Evolutionary conservation across 1,140 invertebrate genomes (phyloP), one percentile per base, ranked within the genome.

Genomic region (Drosophila truncata): DNA sequence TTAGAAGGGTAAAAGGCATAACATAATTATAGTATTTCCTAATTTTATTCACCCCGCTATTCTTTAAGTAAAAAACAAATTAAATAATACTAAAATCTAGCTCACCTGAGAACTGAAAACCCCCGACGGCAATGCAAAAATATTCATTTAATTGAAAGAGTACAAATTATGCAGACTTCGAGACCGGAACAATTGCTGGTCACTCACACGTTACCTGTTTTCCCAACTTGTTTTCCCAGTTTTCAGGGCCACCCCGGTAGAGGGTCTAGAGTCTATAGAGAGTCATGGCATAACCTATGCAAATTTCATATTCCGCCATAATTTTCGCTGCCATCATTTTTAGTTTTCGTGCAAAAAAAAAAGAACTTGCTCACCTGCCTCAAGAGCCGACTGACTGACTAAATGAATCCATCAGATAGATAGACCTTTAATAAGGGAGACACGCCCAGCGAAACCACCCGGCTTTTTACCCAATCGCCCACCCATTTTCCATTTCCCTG

Each of bases 71-170:
- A 18, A 23, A 46, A 16, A 46, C 16, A 16, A 4, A 33, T 33
- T 5, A 9, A 52, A 35, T 16, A 10, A 16, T 20, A 20, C 20
- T 5, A 13, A 29, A 50, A 50, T 3, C 27, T n/a, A 18, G 2
- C 8, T 39, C 0, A 3, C n/a, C 20, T 29, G 10, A 35, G n/a
- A 2, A 29, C 13, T 35, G 8, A 18, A 47, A 78, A 59, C 13
- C 16, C 57, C 77, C 75, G 77, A 57, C 77, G 77, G 77, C 54
- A 72, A 57, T 72, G 77, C 75, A 71, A 52, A 57, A 50, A 18
- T 37, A 63, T 39, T 29, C 25, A 29, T 18, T 16, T 14, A 44
- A 10, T n/a, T 14, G 41, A 20, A 16, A 20, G 50, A 54, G 50
- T 6, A 11, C 16, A 20, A 13, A 27, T 33, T 35, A 54, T 54